Percentiles rank a stretch among this genome's conserved stretches.
Conservation (phyloP, 2,888 invertebrate species). For the Troides helena region DNA sequence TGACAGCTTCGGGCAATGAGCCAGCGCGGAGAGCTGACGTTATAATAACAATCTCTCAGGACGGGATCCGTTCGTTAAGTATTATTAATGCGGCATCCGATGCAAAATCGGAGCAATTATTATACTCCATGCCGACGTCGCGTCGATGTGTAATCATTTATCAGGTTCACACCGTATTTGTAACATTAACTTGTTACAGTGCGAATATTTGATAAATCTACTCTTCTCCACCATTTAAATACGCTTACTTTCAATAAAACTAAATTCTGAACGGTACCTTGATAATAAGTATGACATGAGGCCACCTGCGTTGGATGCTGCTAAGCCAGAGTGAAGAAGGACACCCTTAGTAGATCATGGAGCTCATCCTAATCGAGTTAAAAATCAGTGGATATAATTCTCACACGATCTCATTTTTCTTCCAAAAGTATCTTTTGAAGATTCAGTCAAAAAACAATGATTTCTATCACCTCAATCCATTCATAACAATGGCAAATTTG, state of each 20-base stretch:
- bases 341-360: no score
- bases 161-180: slow-evolving; percentile 10
- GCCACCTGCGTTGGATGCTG: no score
- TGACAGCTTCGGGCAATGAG: slow-evolving; percentile 20
- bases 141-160: slow-evolving; percentile 6
- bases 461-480: no score
- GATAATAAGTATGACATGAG: no score
- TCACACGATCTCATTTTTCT: no score
- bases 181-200: slow-evolving; percentile 3
- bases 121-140: not conserved
- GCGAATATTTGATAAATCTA: not conserved
- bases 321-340: no score
- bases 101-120: slow-evolving; percentile 8
- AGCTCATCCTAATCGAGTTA: no score
- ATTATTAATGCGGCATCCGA: slow-evolving; percentile 23
- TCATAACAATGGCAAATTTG: no score
- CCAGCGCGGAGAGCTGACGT: slow-evolving; percentile 13
- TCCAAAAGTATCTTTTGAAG: no score
- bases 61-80: slow-evolving; percentile 19
- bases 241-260: not conserved
- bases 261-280: not conserved
- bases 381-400: no score
- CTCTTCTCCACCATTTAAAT: not conserved
- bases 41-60: slow-evolving; percentile 19
- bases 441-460: no score